Evolutionary conservation across 2,113 vertebrate genomes (phyloP), one percentile per base, ranked within the genome.

Genomic region (Phylloscopus whistleri): DNA sequence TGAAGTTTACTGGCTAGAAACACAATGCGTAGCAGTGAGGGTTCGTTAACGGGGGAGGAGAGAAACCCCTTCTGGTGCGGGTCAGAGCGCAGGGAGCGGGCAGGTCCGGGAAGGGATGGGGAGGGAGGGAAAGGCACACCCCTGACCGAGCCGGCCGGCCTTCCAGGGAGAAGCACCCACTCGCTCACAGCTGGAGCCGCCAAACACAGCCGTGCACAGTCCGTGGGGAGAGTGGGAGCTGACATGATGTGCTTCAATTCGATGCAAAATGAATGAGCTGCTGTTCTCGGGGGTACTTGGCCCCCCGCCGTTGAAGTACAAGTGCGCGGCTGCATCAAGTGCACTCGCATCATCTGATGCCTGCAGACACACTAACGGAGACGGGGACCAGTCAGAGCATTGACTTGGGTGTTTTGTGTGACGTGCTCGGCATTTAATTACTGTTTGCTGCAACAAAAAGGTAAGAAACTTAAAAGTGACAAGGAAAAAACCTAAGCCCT

Each of bases 381-480:
- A 64, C 20, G 7, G 60, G 76, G 51, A 83, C 53, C 81, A 16
- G 82, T 43, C 92, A 62, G 22, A 63, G 70, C 43, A 1, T 19
- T 51, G 79, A 30, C 89, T 62, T 87, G 86, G 56, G 64, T 35
- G 73, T 49, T 93, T 63, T 22, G 39, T 81, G 1, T 86, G 91
- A 93, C 49, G 91, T 93, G 95, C 93, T 69, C 84, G 94, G 87
- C 92, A 82, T 97, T 91, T 73, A 84, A 72, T 90, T 87, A 92
- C 89, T 70, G 18, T 77, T 74, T 64, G 84, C 94, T 91, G 92
- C 96, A 67, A 66, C 70, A 64, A 28, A 83, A 91, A 97, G 97
- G 96, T 97, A 97, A 96, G 96, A 93, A 96, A 97, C 95, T 94
- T 96, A 39, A 46, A 91, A 92, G 95, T 95, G 75, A 13, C 56